phyloP scores from a whole-genome alignment of 2,888 invertebrate species.

The Xestobium rufovillosum region DNA sequence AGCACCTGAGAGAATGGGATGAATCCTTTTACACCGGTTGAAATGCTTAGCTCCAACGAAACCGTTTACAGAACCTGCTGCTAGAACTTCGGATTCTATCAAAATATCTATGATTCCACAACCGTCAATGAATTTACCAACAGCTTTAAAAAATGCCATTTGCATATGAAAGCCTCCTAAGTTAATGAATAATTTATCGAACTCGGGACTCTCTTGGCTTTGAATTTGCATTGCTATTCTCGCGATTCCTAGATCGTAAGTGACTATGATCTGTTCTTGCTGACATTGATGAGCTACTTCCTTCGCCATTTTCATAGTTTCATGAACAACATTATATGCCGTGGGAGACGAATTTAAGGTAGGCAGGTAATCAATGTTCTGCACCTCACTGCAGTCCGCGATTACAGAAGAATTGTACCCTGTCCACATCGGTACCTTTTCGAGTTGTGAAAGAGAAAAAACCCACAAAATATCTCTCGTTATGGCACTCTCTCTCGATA shows the following conservation, averaged over 20 bases:
- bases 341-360: constrained; percentile 32
- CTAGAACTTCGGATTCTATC: constrained; percentile 31
- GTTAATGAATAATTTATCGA: constrained; percentile 28
- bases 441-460: no score
- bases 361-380: constrained; percentile 28
- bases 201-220: constrained; percentile 23
- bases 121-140: constrained; percentile 32
- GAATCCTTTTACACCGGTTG: constrained; percentile 34
- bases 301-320: constrained; percentile 26
- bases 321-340: constrained; percentile 26
- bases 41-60: constrained; percentile 35
- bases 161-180: constrained; percentile 31
- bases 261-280: constrained; percentile 26
- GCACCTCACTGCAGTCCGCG: constrained; percentile 22
- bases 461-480: no score
- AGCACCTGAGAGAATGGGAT: no score
- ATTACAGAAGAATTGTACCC: constrained; percentile 24
- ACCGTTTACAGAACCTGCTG: constrained; percentile 29
- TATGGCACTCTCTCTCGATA: no score
- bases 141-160: constrained; percentile 32
- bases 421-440: constrained; percentile 26
- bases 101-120: constrained; percentile 31
- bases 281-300: constrained; percentile 27
- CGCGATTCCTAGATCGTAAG: constrained; percentile 32
- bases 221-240: constrained; percentile 28